phyloP scores from a whole-genome alignment of 2,888 invertebrate species.

The Leucophora obtusa region DNA sequence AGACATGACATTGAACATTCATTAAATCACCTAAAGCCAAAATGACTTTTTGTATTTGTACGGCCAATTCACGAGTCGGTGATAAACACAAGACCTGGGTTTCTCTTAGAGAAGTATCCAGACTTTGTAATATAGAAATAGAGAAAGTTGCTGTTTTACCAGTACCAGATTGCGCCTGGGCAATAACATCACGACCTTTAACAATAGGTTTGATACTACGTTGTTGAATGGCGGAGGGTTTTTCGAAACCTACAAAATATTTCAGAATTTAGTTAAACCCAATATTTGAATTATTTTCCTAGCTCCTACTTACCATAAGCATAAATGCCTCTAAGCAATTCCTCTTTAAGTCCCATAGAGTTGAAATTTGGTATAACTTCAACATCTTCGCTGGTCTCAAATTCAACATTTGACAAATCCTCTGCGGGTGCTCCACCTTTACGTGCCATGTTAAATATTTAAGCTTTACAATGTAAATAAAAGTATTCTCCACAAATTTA shows the following conservation, averaged over 20 bases:
- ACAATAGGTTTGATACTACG: slow-evolving; percentile 97
- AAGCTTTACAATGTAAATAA: background rate
- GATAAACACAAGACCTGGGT: slow-evolving; percentile 96
- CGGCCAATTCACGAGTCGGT: slow-evolving; percentile 97
- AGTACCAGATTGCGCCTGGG: slow-evolving; percentile 98
- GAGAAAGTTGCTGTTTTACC: slow-evolving; percentile 99
- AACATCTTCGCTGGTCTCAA: slow-evolving; percentile 99
- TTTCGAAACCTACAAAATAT: slow-evolving; percentile 92
- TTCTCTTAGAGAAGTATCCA: slow-evolving; percentile 95
- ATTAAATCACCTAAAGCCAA: slow-evolving; percentile 93
- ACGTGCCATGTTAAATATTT: slow-evolving; percentile 70
- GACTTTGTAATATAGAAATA: slow-evolving; percentile 94
- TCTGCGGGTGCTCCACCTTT: slow-evolving; percentile 81
- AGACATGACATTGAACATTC: slow-evolving; percentile 99
- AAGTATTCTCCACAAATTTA: slow-evolving; percentile 1
- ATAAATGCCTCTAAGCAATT: slow-evolving; percentile 96
- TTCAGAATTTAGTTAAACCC: slow-evolving; percentile 13
- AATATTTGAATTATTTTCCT: background rate
- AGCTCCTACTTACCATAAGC: slow-evolving; percentile 88
- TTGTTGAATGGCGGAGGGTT: slow-evolving; percentile 99
- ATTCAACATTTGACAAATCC: slow-evolving; percentile 97
- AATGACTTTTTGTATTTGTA: slow-evolving; percentile 98
- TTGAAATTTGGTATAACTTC: slow-evolving; percentile 98
- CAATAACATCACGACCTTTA: slow-evolving; percentile 98
- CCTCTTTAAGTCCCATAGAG: slow-evolving; percentile 95